These are phyloP conservation scores for Psococerastis gibbosa DNA, from an alignment of 2,888 invertebrate genomes.

Conservation along the genomic window DNA sequence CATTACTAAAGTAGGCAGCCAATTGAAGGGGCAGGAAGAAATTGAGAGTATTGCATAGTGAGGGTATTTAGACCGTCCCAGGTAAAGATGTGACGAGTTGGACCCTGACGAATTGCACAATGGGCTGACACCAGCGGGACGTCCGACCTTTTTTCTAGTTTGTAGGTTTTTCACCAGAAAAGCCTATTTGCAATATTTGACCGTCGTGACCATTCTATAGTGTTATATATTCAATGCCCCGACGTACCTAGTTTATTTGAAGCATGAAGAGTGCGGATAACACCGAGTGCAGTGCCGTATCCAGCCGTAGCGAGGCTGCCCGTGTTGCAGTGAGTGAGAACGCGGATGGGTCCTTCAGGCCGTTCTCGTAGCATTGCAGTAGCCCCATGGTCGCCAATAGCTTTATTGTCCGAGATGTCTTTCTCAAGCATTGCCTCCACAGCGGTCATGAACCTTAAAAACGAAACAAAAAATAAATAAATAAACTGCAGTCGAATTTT, in stretches of 20 bases:
- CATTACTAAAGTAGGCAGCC: too few relatives aligned
- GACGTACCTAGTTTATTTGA: conserved; percentile 46
- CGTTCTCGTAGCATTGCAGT: conserved; percentile 40
- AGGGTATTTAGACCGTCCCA: too few relatives aligned
- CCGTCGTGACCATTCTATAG: too few relatives aligned
- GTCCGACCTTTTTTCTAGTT: too few relatives aligned
- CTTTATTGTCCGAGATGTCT: conserved; percentile 73
- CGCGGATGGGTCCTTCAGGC: conserved; percentile 41
- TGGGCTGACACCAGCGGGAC: too few relatives aligned
- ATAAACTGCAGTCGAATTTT: conserved; percentile 15
- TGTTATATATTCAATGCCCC: too few relatives aligned
- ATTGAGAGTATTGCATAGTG: too few relatives aligned
- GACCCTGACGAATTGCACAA: too few relatives aligned
- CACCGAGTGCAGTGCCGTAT: conserved; percentile 94
- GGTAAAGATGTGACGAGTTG: too few relatives aligned
- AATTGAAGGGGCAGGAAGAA: too few relatives aligned
- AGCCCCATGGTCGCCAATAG: conserved; percentile 71
- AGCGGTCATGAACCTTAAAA: conserved; percentile 47
- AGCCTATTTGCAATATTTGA: too few relatives aligned
- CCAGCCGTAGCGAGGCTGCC: conserved; percentile 95
- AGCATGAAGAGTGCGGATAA: conserved; percentile 65
- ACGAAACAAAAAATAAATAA: conserved; percentile 14
- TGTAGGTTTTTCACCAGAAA: too few relatives aligned
- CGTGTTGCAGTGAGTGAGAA: conserved; percentile 96
- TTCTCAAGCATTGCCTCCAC: conserved; percentile 69